Conservation (phyloP, 1,140 invertebrate species). For the Drosophila chauvacae region DNA sequence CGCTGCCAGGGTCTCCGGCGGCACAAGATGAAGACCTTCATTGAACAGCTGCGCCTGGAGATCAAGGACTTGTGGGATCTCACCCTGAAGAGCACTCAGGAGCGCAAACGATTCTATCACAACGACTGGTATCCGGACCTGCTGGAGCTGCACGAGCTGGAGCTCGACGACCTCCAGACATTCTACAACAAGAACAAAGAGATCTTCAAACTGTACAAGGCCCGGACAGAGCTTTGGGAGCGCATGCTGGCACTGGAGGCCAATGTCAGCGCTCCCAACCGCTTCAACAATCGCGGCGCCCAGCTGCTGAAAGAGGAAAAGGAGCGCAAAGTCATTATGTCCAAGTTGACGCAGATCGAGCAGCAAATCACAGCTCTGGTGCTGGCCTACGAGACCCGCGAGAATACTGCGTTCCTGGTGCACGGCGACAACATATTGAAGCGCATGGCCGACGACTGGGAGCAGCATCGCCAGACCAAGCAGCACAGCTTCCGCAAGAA, state of each 20-base stretch:
- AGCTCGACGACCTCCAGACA: slow-evolving; percentile 88
- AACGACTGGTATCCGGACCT: slow-evolving; percentile 90
- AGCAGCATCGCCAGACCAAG: slow-evolving; percentile 85
- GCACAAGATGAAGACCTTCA: slow-evolving; percentile 89
- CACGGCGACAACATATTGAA: slow-evolving; percentile 87
- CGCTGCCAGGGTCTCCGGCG: slow-evolving; percentile 87
- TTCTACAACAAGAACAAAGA: slow-evolving; percentile 89
- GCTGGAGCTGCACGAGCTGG: slow-evolving; percentile 90
- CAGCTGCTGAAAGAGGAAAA: slow-evolving; percentile 93
- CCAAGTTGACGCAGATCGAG: slow-evolving; percentile 89
- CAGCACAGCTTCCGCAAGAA: slow-evolving; percentile 68
- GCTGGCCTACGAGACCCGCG: slow-evolving; percentile 85
- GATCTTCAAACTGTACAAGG: slow-evolving; percentile 88
- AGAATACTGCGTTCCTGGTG: slow-evolving; percentile 86
- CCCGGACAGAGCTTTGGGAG: slow-evolving; percentile 87
- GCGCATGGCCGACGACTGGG: slow-evolving; percentile 86
- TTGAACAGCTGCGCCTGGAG: slow-evolving; percentile 89
- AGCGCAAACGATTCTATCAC: slow-evolving; percentile 88
- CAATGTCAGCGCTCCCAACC: slow-evolving; percentile 90
- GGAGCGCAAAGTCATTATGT: slow-evolving; percentile 89
- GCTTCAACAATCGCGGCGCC: slow-evolving; percentile 93
- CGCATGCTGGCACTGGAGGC: slow-evolving; percentile 89
- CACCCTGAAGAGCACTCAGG: slow-evolving; percentile 87
- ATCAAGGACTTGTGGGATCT: slow-evolving; percentile 90
- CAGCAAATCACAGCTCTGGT: slow-evolving; percentile 86